Conservation (phyloP, 37 sponge, comb jelly and placozoan species). For the Beroe forskalii region DNA sequence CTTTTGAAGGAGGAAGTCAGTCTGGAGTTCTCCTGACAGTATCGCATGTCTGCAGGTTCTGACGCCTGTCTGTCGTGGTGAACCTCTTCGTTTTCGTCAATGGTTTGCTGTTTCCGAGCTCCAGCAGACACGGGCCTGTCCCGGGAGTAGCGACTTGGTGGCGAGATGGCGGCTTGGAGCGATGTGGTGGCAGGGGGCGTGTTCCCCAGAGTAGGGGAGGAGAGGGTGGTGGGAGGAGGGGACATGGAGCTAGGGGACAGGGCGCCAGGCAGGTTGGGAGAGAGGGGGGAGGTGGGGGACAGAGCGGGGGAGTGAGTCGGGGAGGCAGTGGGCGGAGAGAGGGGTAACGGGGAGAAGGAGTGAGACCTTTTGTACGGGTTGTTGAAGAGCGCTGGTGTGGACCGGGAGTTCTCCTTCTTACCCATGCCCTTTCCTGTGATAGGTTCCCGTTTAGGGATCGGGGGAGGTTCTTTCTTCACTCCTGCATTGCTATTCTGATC, state of each 20-base stretch:
- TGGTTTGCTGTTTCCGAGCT: background rate
- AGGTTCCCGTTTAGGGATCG: constrained; percentile 61
- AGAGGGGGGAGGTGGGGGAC: constrained; percentile 24
- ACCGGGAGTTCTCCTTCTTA: constrained; percentile 46
- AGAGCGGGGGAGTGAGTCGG: background rate
- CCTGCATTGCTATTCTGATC: constrained; percentile 37
- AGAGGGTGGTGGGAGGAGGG: constrained; percentile 24
- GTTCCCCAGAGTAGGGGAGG: background rate
- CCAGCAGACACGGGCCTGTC: constrained; percentile 26
- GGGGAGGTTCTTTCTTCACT: background rate
- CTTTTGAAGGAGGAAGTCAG: background rate
- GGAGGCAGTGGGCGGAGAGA: constrained; percentile 4
- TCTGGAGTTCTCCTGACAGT: background rate
- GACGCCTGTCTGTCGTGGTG: constrained; percentile 62
- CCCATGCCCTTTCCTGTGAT: background rate
- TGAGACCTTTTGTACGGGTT: constrained; percentile 13
- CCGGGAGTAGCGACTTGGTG: background rate
- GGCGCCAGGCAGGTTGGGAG: background rate
- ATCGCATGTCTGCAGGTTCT: constrained; percentile 42
- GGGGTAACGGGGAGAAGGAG: background rate
- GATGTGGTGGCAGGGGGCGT: background rate
- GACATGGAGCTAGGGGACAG: constrained; percentile 16
- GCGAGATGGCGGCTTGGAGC: background rate
- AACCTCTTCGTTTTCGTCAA: constrained; percentile 48
- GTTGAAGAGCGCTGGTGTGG: constrained; percentile 22